These are phyloP conservation scores for Anseranas semipalmata DNA, from an alignment of 2,113 vertebrate species.

Conservation along the genomic window DNA sequence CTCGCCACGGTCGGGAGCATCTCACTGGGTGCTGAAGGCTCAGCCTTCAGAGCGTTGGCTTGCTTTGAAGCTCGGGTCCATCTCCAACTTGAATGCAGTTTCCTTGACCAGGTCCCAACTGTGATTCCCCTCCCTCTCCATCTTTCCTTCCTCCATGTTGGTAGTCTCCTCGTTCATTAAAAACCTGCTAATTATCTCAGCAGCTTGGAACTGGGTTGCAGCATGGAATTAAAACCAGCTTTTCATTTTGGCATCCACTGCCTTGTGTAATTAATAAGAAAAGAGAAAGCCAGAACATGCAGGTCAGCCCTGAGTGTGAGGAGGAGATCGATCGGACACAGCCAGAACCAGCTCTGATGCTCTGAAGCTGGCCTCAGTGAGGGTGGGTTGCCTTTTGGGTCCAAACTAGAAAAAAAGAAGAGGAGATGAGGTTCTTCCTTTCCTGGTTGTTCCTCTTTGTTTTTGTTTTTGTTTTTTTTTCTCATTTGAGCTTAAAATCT, in stretches of 20 bases:
- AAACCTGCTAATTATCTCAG: conserved; percentile 46
- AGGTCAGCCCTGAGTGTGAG: not conserved
- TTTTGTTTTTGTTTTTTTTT: no score
- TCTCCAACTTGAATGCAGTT: not conserved
- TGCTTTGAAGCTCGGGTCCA: no score
- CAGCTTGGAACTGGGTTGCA: conserved; percentile 36
- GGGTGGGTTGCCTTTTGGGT: not conserved
- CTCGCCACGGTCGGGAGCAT: rapidly evolving
- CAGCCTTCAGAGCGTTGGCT: not conserved
- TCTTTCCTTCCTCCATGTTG: not conserved
- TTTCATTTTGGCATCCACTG: conserved; percentile 27
- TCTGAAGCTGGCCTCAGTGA: rapidly evolving
- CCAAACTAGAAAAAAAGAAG: not conserved
- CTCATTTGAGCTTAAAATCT: not conserved
- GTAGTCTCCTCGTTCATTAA: conserved; percentile 10
- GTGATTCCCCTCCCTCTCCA: not conserved
- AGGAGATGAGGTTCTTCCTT: not conserved
- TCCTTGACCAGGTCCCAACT: not conserved
- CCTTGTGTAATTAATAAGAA: conserved; percentile 19
- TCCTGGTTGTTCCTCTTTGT: not conserved
- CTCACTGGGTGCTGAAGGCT: rapidly evolving
- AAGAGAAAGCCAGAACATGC: conserved; percentile 17
- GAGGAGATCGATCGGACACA: not conserved
- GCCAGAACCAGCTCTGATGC: rapidly evolving
- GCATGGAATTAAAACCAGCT: conserved; percentile 46